Base-by-base conservation (phyloP, 2,888 invertebrate genomes). In the Campoletis raptor region DNA sequence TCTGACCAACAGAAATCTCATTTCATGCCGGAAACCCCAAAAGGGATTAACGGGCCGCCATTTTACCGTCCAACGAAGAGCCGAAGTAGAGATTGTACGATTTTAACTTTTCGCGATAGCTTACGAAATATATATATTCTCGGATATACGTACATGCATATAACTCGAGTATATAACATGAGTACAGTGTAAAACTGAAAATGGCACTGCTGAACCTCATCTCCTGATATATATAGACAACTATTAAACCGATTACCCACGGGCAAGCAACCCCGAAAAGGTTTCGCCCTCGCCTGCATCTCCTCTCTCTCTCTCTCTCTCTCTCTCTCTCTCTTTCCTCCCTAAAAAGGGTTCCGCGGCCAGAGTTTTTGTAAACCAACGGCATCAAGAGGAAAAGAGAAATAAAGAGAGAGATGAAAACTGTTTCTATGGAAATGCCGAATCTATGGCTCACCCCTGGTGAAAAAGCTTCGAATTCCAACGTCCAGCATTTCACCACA, bases 211-310 rank as follows among this genome's bases (percentile, higher is more conserved):
- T 57, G 70, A 86, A 86, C 74, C 81, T 86, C 86, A 86, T 84
- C 83, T 73, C 67, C 86, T 88, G 21, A 73, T 81, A 24, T 66
- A 81, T 73, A 81, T 52, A 80, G 85, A 87, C 90, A 89, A 90
- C 92, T 93, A 93, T 93, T 93, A 94, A 94, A 93, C 92, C 93
- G 92, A 94, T 94, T 93, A 94, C 91, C 90, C 85, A 91, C 89
- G 91, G 90, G 87, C 89, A 90, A 91, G 90, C 91, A 89, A 87
- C 81, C 88, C 87, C 88, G 89, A 91, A 92, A 92, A 91, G 91
- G 90, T 81, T 88, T 89, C 83, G 86, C 82, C 72, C 86, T 85
- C 73, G 37, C 64, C 42, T n/a, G 30, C 54, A 10, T 9, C 9
- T 36, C 18, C 73, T 61, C 64, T 64, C n/a, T 64, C 9, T 48